These are phyloP conservation scores for Alosa alosa DNA, from an alignment of 2,113 vertebrate species.

Conservation along the genomic window DNA sequence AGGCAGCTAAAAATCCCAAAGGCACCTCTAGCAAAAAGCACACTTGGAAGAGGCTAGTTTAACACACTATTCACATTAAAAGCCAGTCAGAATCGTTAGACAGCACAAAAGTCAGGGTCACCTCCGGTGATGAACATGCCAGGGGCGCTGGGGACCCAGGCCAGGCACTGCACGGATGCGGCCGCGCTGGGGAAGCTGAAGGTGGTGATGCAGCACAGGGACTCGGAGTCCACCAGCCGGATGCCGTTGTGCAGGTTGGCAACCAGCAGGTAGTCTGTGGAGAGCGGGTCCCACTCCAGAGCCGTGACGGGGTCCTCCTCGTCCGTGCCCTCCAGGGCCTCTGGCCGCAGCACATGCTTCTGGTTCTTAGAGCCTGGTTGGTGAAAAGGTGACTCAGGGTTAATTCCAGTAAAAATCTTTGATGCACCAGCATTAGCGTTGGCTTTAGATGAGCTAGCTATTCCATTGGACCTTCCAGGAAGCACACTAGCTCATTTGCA, in stretches of 20 bases:
- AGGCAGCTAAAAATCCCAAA: not conserved
- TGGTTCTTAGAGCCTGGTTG: conserved; percentile 84
- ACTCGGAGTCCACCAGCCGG: conserved; percentile 88
- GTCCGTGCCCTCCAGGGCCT: conserved; percentile 90
- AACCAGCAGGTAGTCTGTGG: conserved; percentile 90
- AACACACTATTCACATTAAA: not conserved
- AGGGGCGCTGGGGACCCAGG: conserved; percentile 95
- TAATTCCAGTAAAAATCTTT: not conserved
- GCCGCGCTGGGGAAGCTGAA: conserved; percentile 86
- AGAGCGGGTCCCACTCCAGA: conserved; percentile 94
- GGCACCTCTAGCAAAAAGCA: not conserved
- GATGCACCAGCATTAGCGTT: not conserved
- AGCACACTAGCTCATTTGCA: not conserved
- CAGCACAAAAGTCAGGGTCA: conserved; percentile 18
- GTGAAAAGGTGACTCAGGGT: conserved; percentile 36
- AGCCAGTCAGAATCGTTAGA: not conserved
- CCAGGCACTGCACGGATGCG: conserved; percentile 91
- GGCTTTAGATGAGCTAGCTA: not conserved
- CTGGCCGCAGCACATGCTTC: conserved; percentile 90
- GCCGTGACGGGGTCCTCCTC: conserved; percentile 94
- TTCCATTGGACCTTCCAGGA: not conserved
- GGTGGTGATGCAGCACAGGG: conserved; percentile 83
- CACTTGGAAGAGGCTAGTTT: not conserved
- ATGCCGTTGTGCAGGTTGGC: conserved; percentile 92
- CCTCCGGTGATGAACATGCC: conserved; percentile 98